Base-by-base conservation (phyloP, 2,797 vertebrate genomes). In the Chrysolophus pictus region DNA sequence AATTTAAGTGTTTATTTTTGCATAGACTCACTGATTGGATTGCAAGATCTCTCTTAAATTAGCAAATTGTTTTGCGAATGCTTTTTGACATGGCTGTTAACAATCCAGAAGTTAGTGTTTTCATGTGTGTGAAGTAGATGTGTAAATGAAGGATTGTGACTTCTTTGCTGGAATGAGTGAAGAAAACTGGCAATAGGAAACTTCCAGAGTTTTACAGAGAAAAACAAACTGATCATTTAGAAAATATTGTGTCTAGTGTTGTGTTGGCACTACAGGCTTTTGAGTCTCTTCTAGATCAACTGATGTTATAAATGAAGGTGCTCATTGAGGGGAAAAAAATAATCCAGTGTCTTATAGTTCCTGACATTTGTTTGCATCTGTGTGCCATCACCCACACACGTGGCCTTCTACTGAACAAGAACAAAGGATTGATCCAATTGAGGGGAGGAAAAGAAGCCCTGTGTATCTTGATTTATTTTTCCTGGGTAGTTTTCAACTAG, bases 381-480 rank as follows among this genome's bases (percentile, higher is more conserved):
- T 65, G 19, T 81, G 65, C 65, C 58, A 22, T 89, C 42, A 18
- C 24, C 3, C 17, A 46, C 28, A 11, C 41, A n/a, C 67, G 31
- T 83, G 70, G 28, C 56, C 31, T 8, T 84, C 24, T 86, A 11
- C 62, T 58, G 41, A 80, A 65, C 24, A 33, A 67, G 89, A 87
- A 53, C 18, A 83, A 84, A 89, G 31, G 49, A 73, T 21, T 60
- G 13, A 47, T 77, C 58, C 62, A 46, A 14, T 37, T 77, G 65
- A 87, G 59, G 68, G 17, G 39, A 55, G 8, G 11, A 49, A 82
- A 89, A 73, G 41, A 72, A 84, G 72, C 13, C 10, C 14, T 5
- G 13, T 58, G 14, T 65, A 46, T 83, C 87, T 87, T 77, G 28
- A 74, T 91, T 64, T 74, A 15, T 60, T 84, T 90, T 78, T 84